Evolutionary conservation across 1,140 invertebrate genomes (phyloP), one percentile per base, ranked within the genome.

Genomic region (Trichonephila clavata): DNA sequence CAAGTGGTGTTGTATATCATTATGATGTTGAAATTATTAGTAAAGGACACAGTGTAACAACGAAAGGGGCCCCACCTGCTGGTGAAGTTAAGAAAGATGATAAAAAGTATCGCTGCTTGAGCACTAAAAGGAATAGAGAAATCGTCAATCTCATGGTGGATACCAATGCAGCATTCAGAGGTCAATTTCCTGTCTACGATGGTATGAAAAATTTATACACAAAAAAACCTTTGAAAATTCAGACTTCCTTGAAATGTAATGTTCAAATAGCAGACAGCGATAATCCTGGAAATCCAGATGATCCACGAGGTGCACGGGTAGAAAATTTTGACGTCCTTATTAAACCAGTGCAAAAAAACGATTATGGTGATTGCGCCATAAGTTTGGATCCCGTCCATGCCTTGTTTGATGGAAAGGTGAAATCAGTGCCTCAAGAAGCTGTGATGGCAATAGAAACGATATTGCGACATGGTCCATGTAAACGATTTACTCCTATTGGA

Each of bases 361-460:
- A 83, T 6, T n/a, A 27, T 21, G 14, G 65, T 16, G 80, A 92
- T 63, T 94, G 87, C 63, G 50, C 83, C 8, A 94, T 92, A 39
- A 94, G 84, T 65, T 94, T 94, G 27, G 93, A 91, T 77, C 3
- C 59, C 21, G 4, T 94, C 7, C 93, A 94, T 91, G 83, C 57
- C 8, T 59, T 94, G 6, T 94, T 86, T 86, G 57, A 50, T 39
- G 89, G 84, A 21, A 57, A 68, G 83, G 16, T 65, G 13, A 57
- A 10, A 13, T 13, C 24, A 6, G 39, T 93, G 6, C 21, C 57
- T 39, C 71, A 94, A 81, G 93, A 94, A 50, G 86, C 86, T 5
- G 32, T 94, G 10, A 86, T 89, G 88, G 94, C 84, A 13, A 10
- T 94, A 59, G 94, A 94, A 20, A 92, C 86, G 5, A 87, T 94